A percentile compares a stretch with the other conserved stretches of the same genome.
Evolutionary conservation across 2,888 invertebrate species (phyloP).

Genomic region (Phymatocera aterrima): DNA sequence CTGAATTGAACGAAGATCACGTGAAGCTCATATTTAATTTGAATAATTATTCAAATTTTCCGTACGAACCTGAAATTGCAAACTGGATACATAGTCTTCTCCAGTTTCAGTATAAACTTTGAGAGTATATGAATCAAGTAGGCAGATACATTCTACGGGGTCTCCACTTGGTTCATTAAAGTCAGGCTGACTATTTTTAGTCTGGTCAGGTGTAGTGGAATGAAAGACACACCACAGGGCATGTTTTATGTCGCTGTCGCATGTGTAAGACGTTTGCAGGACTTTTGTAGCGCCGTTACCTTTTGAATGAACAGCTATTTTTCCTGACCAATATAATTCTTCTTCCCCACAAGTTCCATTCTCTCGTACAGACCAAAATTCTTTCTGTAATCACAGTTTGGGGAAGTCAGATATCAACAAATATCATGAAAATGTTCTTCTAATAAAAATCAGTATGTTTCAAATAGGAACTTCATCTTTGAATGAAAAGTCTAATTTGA

Average conservation of each 20-base stretch:
- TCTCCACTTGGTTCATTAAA: conserved; percentile 76
- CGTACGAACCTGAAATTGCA: conserved; percentile 81
- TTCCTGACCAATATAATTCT: conserved; percentile 90
- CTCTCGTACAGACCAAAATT: conserved; percentile 75
- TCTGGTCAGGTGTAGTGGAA: conserved; percentile 74
- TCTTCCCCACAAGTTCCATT: conserved; percentile 82
- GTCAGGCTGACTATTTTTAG: conserved; percentile 75
- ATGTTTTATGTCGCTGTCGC: conserved; percentile 89
- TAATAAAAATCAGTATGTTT: not conserved
- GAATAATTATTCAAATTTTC: conserved; percentile 29
- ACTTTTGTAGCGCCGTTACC: conserved; percentile 65
- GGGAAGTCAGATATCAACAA: not conserved
- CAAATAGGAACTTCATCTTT: conserved; percentile 26
- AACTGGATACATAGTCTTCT: conserved; percentile 87
- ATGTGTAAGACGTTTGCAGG: conserved; percentile 82
- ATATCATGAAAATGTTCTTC: not conserved
- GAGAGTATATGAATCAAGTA: conserved; percentile 86
- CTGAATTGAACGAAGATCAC: not conserved
- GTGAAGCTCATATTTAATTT: conserved; percentile 6
- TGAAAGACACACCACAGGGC: conserved; percentile 85
- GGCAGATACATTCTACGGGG: conserved; percentile 82
- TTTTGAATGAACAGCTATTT: conserved; percentile 82
- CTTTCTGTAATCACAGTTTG: conserved; percentile 61
- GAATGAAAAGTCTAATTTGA: no score
- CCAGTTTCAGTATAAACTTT: conserved; percentile 88